Evolutionary conservation across 2,113 vertebrate genomes (phyloP).

Genomic region (Dascyllus trimaculatus): DNA sequence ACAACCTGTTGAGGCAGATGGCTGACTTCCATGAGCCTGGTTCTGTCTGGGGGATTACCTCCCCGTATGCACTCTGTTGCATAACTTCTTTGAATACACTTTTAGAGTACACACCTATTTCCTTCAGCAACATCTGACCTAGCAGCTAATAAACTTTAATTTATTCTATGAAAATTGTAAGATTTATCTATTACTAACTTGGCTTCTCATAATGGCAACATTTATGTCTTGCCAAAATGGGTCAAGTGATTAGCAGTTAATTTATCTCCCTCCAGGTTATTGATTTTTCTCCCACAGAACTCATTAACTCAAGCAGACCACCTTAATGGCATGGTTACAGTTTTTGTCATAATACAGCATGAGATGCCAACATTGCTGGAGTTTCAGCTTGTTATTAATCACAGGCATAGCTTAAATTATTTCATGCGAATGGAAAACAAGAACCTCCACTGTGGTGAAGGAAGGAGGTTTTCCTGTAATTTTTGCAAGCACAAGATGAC

Average conservation of each 20-base stretch:
- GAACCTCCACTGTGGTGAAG: background rate
- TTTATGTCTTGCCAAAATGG: slow-evolving; percentile 70
- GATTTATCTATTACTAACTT: slow-evolving; percentile 76
- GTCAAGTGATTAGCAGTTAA: slow-evolving; percentile 78
- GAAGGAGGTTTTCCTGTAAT: background rate
- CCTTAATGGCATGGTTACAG: slow-evolving; percentile 38
- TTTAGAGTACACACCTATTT: slow-evolving; percentile 5
- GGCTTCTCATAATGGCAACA: slow-evolving; percentile 67
- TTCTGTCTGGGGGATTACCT: too few relatives aligned
- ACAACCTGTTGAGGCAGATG: too few relatives aligned
- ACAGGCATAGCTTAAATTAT: background rate
- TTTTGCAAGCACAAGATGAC: background rate
- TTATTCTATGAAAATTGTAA: slow-evolving; percentile 65
- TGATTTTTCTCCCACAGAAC: slow-evolving; percentile 73
- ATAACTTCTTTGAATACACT: too few relatives aligned
- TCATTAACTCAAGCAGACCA: slow-evolving; percentile 52
- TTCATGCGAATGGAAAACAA: background rate
- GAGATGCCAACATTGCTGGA: background rate
- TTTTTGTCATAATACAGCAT: slow-evolving; percentile 23
- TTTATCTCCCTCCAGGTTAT: slow-evolving; percentile 76
- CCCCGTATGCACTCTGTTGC: too few relatives aligned
- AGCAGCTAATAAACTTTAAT: slow-evolving; percentile 48
- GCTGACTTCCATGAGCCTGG: too few relatives aligned
- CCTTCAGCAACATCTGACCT: slow-evolving; percentile 31
- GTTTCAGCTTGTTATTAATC: slow-evolving; percentile 2